Evolutionary conservation across 30 jellyfish, hydroid and myxozoan species (phyloP), one percentile per base, ranked within the genome.

Genomic region (Cassiopea xamachana): DNA sequence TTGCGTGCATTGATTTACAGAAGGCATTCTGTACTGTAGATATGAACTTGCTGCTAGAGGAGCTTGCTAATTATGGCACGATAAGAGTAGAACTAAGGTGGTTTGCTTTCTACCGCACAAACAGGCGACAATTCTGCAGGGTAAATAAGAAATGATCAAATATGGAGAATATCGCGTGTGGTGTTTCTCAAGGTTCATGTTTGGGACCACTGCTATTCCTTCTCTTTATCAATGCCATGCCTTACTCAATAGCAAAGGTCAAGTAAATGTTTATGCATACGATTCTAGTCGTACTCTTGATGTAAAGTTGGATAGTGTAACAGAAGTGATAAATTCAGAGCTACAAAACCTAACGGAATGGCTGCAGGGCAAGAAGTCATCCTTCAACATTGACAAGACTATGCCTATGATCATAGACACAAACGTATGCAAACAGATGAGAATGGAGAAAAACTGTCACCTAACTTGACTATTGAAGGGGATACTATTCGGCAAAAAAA

Each of bases 181-280:
- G 76, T 67, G 76, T 67, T 19, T 19, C 76, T 67, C 76, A 67
- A 67, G 76, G 76, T 19, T 67, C 76, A 67, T 19, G 76, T 15
- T 19, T 67, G 19, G 76, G 76, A 67, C 19, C 76, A 67, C 76
- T 67, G 76, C 15, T 67, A 67, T 16, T 67, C 76, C 46, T 67
- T 67, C 46, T 67, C 76, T 15, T 67, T 19, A 67, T 67, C 19
- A 67, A 15, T 19, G 14, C 6, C 76, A 67, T 67, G 76, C 76
- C 43, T 2, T 67, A 67, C 76, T 67, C 76, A 67, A 5, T 67
- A 67, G 15, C 76, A 67, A 5, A 67, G 76, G 3, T 67, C 3
- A 67, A 67, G 76, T 67, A 19, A 2, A 67, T 6, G 19, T 19
- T 16, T 67, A 19, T 67, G 76, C 19, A 67, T 14, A 67, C 15